Percentiles rank a stretch among this genome's conserved stretches.
Conservation (phyloP, 2,113 vertebrate species). For the Rhadina sibilatrix region DNA sequence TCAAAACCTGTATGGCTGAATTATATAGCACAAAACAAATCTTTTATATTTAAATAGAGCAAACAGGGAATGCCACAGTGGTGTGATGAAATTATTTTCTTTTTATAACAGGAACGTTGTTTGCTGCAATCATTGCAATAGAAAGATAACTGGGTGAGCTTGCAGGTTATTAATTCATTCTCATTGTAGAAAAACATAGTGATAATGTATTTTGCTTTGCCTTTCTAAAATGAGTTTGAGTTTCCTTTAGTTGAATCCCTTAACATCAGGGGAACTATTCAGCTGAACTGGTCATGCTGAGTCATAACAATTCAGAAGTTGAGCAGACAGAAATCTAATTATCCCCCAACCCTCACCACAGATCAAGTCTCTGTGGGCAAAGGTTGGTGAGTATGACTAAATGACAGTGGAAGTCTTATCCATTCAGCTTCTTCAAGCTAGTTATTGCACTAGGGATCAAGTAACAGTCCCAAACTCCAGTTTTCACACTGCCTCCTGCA, state of each 20-base stretch:
- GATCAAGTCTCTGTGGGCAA: not conserved
- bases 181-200: not conserved
- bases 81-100: not conserved
- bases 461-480: not conserved
- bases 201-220: not conserved
- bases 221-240: not conserved
- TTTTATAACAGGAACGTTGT: not conserved
- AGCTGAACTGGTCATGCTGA: not conserved
- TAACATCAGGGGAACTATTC: not conserved
- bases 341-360: not conserved
- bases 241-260: not conserved
- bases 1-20: not conserved
- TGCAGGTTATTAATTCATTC: not conserved
- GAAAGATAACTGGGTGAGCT: not conserved
- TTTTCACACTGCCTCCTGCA: not conserved
- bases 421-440: not conserved
- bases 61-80: not conserved
- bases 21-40: not conserved
- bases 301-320: not conserved
- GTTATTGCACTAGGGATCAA: not conserved
- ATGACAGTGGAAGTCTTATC: not conserved
- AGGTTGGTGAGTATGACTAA: not conserved
- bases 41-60: not conserved
- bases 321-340: not conserved
- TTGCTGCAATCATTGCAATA: not conserved